Percentiles rank a stretch among this genome's conserved stretches.
Evolutionary conservation across 2,888 invertebrate genomes (phyloP).

Genomic region (Ernsta delagoae): DNA sequence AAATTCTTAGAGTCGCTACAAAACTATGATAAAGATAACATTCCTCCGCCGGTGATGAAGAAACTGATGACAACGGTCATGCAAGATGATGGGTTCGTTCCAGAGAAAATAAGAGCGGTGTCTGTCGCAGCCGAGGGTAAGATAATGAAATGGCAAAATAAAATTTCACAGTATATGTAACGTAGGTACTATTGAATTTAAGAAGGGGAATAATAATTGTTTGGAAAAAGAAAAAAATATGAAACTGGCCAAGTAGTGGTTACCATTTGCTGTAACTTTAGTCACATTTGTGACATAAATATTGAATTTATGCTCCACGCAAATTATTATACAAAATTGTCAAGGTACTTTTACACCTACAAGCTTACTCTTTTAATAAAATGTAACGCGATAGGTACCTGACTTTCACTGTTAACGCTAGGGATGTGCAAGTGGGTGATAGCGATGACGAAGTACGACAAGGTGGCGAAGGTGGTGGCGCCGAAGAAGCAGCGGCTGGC

Average conservation of each 20-base stretch:
- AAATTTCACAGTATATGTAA: no score
- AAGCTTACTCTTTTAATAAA: background rate
- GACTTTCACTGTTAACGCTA: constrained; percentile 45
- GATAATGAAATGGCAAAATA: background rate
- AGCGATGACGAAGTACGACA: constrained; percentile 97
- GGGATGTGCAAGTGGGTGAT: constrained; percentile 97
- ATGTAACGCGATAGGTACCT: background rate
- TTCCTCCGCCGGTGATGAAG: constrained; percentile 92
- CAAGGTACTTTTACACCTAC: background rate
- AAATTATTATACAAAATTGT: no score
- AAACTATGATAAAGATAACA: constrained; percentile 97
- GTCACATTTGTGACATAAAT: no score
- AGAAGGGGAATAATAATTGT: no score
- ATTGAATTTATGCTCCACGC: no score
- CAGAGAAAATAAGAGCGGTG: constrained; percentile 94
- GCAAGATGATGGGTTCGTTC: constrained; percentile 94
- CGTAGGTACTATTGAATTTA: no score
- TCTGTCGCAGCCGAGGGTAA: constrained; percentile 95
- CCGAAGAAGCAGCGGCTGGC: constrained; percentile 97
- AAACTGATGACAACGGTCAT: constrained; percentile 92
- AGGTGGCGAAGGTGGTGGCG: constrained; percentile 95
- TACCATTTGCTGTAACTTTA: no score
- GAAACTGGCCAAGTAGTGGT: no score
- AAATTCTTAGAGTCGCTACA: constrained; percentile 95
- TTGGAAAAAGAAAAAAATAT: no score